A percentile compares a stretch with the other conserved stretches of the same genome.
Evolutionary conservation across 2,888 invertebrate species (phyloP).

Genomic region (Ichneumoninae sp.): DNA sequence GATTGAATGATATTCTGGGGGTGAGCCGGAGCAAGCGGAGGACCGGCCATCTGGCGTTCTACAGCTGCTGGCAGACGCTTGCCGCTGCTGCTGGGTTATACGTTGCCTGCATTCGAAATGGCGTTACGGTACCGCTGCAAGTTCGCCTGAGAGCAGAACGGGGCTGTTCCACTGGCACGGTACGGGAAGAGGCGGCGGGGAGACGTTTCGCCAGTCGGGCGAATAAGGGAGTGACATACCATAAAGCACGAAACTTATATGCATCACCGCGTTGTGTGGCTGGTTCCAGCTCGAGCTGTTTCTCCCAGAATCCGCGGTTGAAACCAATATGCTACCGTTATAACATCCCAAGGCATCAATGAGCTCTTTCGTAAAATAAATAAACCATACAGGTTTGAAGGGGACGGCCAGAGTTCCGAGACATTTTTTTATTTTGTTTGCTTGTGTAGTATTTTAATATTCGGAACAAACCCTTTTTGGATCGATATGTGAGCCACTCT

Average conservation of each 20-base stretch:
- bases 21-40: slow-evolving; percentile 21
- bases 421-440: too few relatives aligned
- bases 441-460: too few relatives aligned
- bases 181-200: slow-evolving; percentile 23
- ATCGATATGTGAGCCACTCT: too few relatives aligned
- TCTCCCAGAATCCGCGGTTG: not conserved
- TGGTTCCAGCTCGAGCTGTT: slow-evolving; percentile 40
- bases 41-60: slow-evolving; percentile 59
- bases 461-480: too few relatives aligned
- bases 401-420: too few relatives aligned
- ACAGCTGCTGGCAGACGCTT: slow-evolving; percentile 32
- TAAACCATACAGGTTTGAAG: not conserved
- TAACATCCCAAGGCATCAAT: slow-evolving; percentile 60
- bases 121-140: slow-evolving; percentile 58
- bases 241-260: slow-evolving; percentile 72
- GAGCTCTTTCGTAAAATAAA: slow-evolving; percentile 59
- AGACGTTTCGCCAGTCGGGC: slow-evolving; percentile 33
- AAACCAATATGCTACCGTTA: slow-evolving; percentile 33
- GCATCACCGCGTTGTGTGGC: slow-evolving; percentile 57
- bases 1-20: slow-evolving; percentile 71
- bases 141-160: slow-evolving; percentile 53
- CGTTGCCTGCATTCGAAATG: slow-evolving; percentile 71
- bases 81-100: slow-evolving; percentile 54
- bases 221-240: slow-evolving; percentile 56
- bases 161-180: slow-evolving; percentile 50